These are phyloP conservation scores for Epizoanthus rinbou DNA, from an alignment of 92 coral and sea anemone genomes.

Conservation along the genomic window DNA sequence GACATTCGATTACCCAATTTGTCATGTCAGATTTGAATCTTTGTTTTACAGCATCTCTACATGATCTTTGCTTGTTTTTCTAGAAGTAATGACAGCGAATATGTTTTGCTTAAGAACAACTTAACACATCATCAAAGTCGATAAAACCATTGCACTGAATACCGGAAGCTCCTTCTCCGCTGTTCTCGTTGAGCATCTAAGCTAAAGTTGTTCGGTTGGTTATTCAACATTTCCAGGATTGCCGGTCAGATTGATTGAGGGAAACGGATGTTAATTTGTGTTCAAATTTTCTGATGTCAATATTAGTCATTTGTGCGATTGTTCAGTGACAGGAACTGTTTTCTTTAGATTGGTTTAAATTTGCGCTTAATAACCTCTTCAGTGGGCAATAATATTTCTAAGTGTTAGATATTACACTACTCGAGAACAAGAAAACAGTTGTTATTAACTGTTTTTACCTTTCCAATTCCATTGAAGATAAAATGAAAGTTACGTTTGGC, in stretches of 20 bases:
- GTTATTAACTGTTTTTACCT: not conserved
- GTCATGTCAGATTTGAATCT: not conserved
- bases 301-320: not conserved
- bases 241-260: not conserved
- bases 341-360: not conserved
- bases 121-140: not conserved
- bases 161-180: not conserved
- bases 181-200: not conserved
- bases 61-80: not conserved
- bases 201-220: not conserved
- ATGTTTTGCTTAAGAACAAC: not conserved
- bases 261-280: constrained; percentile 29
- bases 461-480: not conserved
- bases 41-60: not conserved
- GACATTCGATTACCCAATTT: not conserved
- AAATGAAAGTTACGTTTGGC: not conserved
- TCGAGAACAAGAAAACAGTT: constrained; percentile 3
- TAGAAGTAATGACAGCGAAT: not conserved
- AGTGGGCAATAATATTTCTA: constrained; percentile 1
- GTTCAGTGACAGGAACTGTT: constrained; percentile 24
- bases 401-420: constrained; percentile 19
- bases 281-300: constrained; percentile 2
- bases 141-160: too few species aligned
- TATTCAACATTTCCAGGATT: not conserved
- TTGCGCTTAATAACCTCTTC: constrained; percentile 14